Conservation (phyloP, 2,113 vertebrate species). For the Nansenia antarctica region DNA sequence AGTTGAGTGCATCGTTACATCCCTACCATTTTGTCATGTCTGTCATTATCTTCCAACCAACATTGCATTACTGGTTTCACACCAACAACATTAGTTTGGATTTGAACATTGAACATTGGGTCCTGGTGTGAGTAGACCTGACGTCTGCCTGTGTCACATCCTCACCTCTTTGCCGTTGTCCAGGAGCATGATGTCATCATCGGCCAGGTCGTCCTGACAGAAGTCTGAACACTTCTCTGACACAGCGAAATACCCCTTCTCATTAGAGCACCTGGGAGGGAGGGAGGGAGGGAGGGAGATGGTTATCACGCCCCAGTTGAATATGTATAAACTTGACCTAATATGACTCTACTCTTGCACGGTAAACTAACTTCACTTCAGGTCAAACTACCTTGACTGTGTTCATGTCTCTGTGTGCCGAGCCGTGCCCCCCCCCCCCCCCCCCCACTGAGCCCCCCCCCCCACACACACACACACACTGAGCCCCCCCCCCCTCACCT, state of each 20-base stretch:
- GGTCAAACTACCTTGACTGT: not conserved
- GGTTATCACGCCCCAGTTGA: too few relatives aligned
- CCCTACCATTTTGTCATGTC: too few relatives aligned
- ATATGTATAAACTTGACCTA: too few relatives aligned
- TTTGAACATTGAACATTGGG: too few relatives aligned
- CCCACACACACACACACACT: too few relatives aligned
- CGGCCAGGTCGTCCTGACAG: slow-evolving; percentile 95
- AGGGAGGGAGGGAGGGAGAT: not conserved
- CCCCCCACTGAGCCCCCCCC: too few relatives aligned
- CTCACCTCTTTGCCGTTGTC: slow-evolving; percentile 94
- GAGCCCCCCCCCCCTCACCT: slow-evolving; percentile 84
- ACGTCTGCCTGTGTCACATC: not conserved
- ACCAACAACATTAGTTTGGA: too few relatives aligned
- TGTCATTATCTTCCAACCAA: too few relatives aligned
- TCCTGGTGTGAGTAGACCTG: not conserved
- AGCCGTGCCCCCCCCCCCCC: not conserved
- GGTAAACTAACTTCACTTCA: too few relatives aligned
- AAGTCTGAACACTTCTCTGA: slow-evolving; percentile 98
- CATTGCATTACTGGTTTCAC: too few relatives aligned
- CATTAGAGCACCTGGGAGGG: slow-evolving; percentile 94
- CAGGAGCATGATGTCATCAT: slow-evolving; percentile 97
- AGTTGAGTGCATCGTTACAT: too few relatives aligned
- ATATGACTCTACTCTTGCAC: too few relatives aligned
- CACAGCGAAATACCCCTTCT: slow-evolving; percentile 96
- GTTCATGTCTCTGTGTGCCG: not conserved